Base-by-base conservation (phyloP, 2,888 invertebrate genomes). In the Sinelater perroti region DNA sequence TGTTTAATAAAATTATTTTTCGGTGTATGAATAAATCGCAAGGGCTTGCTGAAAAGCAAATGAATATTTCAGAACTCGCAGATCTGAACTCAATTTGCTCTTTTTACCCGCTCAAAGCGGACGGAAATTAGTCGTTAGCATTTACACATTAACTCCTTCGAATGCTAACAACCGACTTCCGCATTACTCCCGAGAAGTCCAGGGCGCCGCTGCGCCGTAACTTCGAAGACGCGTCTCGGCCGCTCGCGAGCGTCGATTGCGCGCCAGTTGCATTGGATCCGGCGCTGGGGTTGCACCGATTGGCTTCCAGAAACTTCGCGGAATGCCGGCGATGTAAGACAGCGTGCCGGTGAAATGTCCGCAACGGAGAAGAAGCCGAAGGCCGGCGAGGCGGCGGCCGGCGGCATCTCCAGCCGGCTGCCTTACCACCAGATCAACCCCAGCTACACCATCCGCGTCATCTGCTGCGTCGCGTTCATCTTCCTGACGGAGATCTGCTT, bases 381-480 rank as follows among this genome's bases (percentile, higher is more conserved):
- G 56, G 36, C 55, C 3, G 46, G 44, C 44, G 61, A 59, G 20
- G 26, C 58, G 24, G n/a, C n/a, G n/a, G n/a, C n/a, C n/a, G n/a
- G n/a, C n/a, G 49, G 52, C 24, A 45, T 54, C 20, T 56, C 58
- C 21, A 46, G 42, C 7, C 57, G 47, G 28, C 54, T 66, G 18
- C 62, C 66, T 21, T 61, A 64, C 40, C 57, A 60, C 33, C 64
- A 67, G 59, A 61, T 71, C 35, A 77, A 76, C 57, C 76, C 76
- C 3, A 76, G 75, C 65, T 78, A 77, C 53, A 77, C 77, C 7
- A 69, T 76, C 46, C 72, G 78, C 8, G 74, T 78, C 3, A 66
- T 77, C 36, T 78, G 76, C 66, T 78, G 78, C 64, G 77, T 78
- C 8, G 61, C 77, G 14, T 77, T 78, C 57, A 74, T 78, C 44